Percentiles rank a stretch among this genome's conserved stretches.
Evolutionary conservation across 92 coral and sea anemone genomes (phyloP).

Genomic region (Zoanthus gigantus): DNA sequence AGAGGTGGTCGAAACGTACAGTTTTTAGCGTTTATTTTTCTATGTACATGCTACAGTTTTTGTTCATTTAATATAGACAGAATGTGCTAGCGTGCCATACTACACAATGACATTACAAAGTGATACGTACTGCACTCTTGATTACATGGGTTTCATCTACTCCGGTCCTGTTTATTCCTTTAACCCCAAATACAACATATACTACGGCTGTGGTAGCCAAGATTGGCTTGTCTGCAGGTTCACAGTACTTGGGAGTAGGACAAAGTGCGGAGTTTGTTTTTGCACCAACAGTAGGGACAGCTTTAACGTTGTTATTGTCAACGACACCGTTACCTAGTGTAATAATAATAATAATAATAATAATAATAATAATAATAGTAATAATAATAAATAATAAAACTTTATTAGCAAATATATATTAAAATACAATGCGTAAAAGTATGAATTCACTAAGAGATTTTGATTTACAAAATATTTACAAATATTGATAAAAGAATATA

Average conservation of each 20-base stretch:
- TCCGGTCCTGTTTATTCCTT: slow-evolving; percentile 78
- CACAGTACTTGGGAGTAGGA: slow-evolving; percentile 32
- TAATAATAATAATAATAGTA: no score
- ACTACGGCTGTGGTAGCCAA: slow-evolving; percentile 71
- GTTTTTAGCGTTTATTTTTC: no score
- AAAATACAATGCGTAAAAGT: no score
- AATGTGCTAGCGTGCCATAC: background rate
- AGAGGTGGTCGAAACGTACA: no score
- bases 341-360: background rate
- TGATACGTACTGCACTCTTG: slow-evolving; percentile 34
- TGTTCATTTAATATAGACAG: background rate
- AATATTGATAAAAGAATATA: no score
- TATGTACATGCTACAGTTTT: no score
- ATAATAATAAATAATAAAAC: no score
- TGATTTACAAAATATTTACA: no score
- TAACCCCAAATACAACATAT: slow-evolving; percentile 86
- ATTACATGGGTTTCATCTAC: slow-evolving; percentile 77
- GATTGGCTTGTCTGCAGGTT: slow-evolving; percentile 71
- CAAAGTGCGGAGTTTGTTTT: slow-evolving; percentile 1
- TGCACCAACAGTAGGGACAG: background rate
- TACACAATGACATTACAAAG: background rate
- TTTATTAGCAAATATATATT: no score
- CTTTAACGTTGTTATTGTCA: slow-evolving; percentile 12
- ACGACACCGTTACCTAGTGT: slow-evolving; percentile 16
- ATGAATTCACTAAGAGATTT: no score